Conservation (phyloP, 1,140 invertebrate genomes). For the Gyrodactylus salaris region DNA sequence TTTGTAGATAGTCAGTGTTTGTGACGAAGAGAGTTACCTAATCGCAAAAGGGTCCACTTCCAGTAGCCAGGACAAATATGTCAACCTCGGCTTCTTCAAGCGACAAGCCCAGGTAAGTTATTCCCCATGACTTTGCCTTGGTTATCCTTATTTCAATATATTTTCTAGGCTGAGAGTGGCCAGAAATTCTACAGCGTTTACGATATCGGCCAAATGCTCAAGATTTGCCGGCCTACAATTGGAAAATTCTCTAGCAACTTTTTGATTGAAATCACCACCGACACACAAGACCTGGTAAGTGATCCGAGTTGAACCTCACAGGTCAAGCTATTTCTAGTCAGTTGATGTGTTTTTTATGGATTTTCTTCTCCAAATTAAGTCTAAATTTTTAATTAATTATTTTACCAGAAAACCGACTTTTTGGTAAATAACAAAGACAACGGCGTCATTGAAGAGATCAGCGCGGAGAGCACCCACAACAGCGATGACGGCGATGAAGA, state of each 20-base stretch:
- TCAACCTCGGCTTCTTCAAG: neutral
- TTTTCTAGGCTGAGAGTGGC: neutral
- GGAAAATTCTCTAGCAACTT: neutral
- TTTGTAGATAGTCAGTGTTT: neutral
- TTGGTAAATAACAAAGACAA: neutral
- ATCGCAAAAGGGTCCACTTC: neutral
- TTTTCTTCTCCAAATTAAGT: no score
- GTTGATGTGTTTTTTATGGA: no score
- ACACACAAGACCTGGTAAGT: neutral
- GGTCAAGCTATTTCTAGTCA: neutral
- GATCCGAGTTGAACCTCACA: neutral
- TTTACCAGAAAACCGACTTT: neutral
- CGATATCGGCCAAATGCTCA: neutral
- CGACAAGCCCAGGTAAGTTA: neutral
- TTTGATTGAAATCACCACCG: neutral
- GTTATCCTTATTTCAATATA: no score
- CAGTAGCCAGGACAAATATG: neutral
- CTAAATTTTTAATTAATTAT: no score
- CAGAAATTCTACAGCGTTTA: neutral
- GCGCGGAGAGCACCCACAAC: neutral
- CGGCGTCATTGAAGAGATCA: neutral
- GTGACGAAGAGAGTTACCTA: neutral
- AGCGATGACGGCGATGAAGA: neutral
- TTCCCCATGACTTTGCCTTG: no score
- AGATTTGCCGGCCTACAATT: neutral